Evolutionary conservation across 1,140 invertebrate genomes (phyloP), one percentile per base, ranked within the genome.

Genomic region (Drosophila lacertosa): DNA sequence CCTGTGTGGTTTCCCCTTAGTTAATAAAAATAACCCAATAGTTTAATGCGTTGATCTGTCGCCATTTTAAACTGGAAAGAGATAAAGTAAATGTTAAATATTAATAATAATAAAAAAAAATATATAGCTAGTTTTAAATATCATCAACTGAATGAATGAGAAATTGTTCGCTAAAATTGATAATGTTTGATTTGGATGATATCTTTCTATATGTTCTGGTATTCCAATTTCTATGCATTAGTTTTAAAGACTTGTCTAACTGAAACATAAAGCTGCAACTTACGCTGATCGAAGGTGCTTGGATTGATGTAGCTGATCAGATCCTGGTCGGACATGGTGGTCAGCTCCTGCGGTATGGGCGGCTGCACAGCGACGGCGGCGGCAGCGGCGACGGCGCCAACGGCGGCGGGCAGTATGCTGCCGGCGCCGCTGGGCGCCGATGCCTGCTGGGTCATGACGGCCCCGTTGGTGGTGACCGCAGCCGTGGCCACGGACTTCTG

Each of bases 231-330:
- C n/a, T n/a, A n/a, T n/a, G n/a, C n/a, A n/a, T n/a, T n/a, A n/a
- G n/a, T n/a, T n/a, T n/a, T n/a, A n/a, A n/a, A n/a, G n/a, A n/a
- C n/a, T n/a, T n/a, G n/a, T n/a, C n/a, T n/a, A n/a, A n/a, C n/a
- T n/a, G n/a, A n/a, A n/a, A n/a, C n/a, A n/a, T 26, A 26, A 1
- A 26, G 7, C 7, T 6, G 22, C 4, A 9, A 86, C 89, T 93
- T 92, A 95, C 94, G 94, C 93, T 95, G 94, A 92, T 97, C 96
- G 84, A 97, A 97, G 90, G 95, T 96, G 91, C 94, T 96, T 11
- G 96, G 95, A 93, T 97, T 96, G 50, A 97, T 97, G 89, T 96
- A 96, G 86, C 95, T 96, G 47, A 97, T 93, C 58, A 97, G 93
- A 92, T 97, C 96, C 89, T 95, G 95, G 79, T 97, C 96, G 51